Evolutionary conservation across 2,113 vertebrate species (phyloP).

Genomic region (Muntiacus reevesi): DNA sequence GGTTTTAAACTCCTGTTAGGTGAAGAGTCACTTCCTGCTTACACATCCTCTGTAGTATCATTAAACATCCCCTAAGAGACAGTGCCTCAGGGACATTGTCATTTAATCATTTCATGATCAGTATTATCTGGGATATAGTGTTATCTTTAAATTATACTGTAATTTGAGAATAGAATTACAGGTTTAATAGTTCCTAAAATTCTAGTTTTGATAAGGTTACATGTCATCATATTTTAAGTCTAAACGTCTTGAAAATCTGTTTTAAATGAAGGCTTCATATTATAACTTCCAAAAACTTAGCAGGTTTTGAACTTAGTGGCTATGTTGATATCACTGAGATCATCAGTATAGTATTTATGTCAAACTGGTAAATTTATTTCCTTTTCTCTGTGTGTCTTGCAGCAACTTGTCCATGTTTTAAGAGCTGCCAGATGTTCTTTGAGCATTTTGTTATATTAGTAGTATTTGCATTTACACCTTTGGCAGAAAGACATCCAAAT

Average conservation of each 20-base stretch:
- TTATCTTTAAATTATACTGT: slow-evolving; percentile 36
- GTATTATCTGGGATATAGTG: background rate
- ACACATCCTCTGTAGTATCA: background rate
- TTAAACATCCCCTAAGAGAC: background rate
- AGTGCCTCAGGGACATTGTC: background rate
- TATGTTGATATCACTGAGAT: background rate
- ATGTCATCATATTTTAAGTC: slow-evolving; percentile 28
- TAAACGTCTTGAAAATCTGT: slow-evolving; percentile 4
- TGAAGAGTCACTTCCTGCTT: slow-evolving; percentile 12
- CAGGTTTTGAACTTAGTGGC: slow-evolving; percentile 37
- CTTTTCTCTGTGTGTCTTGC: slow-evolving; percentile 15
- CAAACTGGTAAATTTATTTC: slow-evolving; percentile 35
- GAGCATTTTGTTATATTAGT: slow-evolving; percentile 33
- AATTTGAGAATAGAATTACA: slow-evolving; percentile 21
- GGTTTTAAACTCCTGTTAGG: background rate
- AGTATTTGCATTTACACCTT: slow-evolving; percentile 46
- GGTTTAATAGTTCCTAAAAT: slow-evolving; percentile 20
- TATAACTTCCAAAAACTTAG: slow-evolving; percentile 23
- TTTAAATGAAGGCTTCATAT: slow-evolving; percentile 40
- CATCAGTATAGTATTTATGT: slow-evolving; percentile 10
- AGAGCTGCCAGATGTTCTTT: slow-evolving; percentile 21
- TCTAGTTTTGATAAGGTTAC: slow-evolving; percentile 34
- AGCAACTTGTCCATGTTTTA: slow-evolving; percentile 36
- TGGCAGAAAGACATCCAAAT: slow-evolving; percentile 51
- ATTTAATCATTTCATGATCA: slow-evolving; percentile 33